A percentile compares a stretch with the other conserved stretches of the same genome.
Conservation (phyloP, 2,797 vertebrate species). For the Spinibarbus caldwelli region DNA sequence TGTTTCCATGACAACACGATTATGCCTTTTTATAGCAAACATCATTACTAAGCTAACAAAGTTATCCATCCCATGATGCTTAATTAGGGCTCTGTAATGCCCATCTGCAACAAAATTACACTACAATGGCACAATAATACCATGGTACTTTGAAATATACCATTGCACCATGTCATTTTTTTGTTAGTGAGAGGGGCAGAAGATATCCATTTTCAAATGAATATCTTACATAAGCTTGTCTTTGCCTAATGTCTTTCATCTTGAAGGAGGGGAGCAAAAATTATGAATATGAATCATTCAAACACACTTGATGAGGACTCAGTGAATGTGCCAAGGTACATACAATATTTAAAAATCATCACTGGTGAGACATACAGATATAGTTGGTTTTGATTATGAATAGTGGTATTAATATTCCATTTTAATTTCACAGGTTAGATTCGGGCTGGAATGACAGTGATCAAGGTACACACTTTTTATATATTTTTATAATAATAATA, state of each 20-base stretch:
- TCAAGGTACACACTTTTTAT: constrained; percentile 64
- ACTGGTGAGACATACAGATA: background rate
- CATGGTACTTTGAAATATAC: background rate
- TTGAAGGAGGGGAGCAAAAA: constrained; percentile 73
- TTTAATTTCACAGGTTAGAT: constrained; percentile 44
- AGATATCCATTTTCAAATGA: constrained; percentile 21
- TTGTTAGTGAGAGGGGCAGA: background rate
- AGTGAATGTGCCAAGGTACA: constrained; percentile 55
- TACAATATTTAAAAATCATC: constrained; percentile 53
- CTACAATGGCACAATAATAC: background rate
- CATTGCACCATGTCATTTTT: constrained; percentile 7
- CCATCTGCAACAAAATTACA: background rate
- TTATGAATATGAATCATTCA: constrained; percentile 70
- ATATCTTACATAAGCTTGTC: constrained; percentile 39
- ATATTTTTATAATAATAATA: too few relatives aligned
- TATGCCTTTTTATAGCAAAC: background rate
- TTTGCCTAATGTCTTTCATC: constrained; percentile 43
- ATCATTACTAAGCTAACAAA: background rate
- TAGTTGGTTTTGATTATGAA: background rate
- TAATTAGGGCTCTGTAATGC: background rate
- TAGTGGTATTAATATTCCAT: background rate
- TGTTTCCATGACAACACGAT: constrained; percentile 16
- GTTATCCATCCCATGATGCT: background rate
- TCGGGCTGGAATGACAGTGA: constrained; percentile 59
- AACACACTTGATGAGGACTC: constrained; percentile 63